Conservation (phyloP, 2,113 vertebrate genomes). For the Gasterosteus nipponicus region DNA sequence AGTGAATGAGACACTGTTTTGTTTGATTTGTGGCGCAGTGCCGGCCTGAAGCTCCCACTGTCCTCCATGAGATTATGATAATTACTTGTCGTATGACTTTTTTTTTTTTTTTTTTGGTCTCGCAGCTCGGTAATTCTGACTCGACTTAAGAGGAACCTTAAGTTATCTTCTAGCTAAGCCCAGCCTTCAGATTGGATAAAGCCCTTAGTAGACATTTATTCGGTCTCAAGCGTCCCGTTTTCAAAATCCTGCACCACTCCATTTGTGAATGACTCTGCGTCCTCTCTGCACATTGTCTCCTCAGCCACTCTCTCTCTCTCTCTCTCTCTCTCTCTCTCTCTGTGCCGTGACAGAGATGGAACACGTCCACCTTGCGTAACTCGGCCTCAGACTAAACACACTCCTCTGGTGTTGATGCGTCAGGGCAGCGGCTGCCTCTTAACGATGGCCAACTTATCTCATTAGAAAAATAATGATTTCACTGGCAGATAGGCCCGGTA, state of each 20-base stretch:
- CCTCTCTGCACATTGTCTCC: slow-evolving; percentile 24
- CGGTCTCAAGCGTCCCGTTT: not conserved
- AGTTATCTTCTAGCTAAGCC: not conserved
- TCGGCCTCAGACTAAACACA: slow-evolving; percentile 80
- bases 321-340: slow-evolving; percentile 27
- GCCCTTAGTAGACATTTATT: not conserved
- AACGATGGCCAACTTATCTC: slow-evolving; percentile 71
- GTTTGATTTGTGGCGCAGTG: not conserved
- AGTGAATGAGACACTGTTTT: slow-evolving; percentile 10
- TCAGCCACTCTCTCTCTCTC: slow-evolving; percentile 7
- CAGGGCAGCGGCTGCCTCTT: slow-evolving; percentile 58
- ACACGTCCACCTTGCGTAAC: slow-evolving; percentile 71
- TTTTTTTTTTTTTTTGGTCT: not conserved
- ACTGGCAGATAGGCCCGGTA: slow-evolving; percentile 76
- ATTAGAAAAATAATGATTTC: slow-evolving; percentile 83
- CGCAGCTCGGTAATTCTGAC: not conserved
- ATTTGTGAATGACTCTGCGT: slow-evolving; percentile 27
- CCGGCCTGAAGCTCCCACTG: not conserved
- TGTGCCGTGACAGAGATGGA: slow-evolving; percentile 73
- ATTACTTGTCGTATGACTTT: not conserved
- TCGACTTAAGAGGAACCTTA: too few relatives aligned
- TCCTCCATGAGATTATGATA: not conserved
- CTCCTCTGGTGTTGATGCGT: slow-evolving; percentile 69
- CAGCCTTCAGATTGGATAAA: not conserved
- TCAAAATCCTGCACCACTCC: not conserved